Evolutionary conservation across 2,113 vertebrate species (phyloP), one percentile per base, ranked within the genome.

Genomic region (Fulmarus glacialis): DNA sequence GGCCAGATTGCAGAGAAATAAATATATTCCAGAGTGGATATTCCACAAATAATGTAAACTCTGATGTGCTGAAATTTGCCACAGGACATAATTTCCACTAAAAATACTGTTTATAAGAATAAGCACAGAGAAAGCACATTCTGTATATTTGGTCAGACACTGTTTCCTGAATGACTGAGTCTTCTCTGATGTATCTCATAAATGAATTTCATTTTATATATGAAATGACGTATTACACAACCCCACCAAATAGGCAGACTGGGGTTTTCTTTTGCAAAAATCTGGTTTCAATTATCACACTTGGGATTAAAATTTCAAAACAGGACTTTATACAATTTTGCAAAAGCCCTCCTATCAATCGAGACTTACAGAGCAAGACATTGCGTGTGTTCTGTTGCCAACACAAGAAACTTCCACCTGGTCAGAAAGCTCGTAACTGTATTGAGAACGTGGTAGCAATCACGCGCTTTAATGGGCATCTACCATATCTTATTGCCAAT

Each of bases 291-390:
- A 1, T 87, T 4, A 67, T 78, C n/a, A 34, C 8, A 21, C 1
- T 47, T 77, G 20, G 26, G 29, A 78, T 86, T 60, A 75, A 52
- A 80, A 73, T 95, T 90, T 81, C 45, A 70, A 93, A 95, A 45
- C 9, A 84, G 8, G 18, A 59, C 8, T 85, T 83, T 5, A 19
- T 9, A 52, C 0, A 50, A 20, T 74, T 67, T 72, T 91, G 29
- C 30, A 58, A 45, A 88, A 79, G 18, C 5, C 5, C 20, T 72
- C 5, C 32, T n/a, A n/a, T 87, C 36, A 27, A 0, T 3, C 0
- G 0, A 88, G 34, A 63, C 42, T 70, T 84, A 36, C 36, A 81
- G 58, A 92, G 20, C 9, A 84, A 60, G 74, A 66, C 8, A 36
- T 24, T 48, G 10, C 23, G 4, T 29, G 2, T 22, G 5, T 66